phyloP scores from a whole-genome alignment of 2,113 vertebrate genomes.

The Aptenodytes forsteri region DNA sequence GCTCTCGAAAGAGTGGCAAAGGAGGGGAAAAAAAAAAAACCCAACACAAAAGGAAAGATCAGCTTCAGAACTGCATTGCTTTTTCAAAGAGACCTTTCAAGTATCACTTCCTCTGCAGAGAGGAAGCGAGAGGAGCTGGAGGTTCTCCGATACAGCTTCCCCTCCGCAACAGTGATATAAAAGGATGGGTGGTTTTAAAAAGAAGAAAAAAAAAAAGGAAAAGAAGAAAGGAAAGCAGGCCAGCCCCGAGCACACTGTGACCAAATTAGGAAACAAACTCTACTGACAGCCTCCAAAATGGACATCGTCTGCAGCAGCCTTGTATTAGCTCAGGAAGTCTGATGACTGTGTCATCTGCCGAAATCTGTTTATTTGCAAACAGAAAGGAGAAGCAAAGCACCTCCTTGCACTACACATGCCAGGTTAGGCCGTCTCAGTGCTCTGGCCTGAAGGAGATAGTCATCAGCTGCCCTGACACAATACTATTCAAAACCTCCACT shows the following conservation, averaged over 20 bases:
- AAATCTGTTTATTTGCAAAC: slow-evolving; percentile 42
- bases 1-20: neutral
- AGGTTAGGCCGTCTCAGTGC: neutral
- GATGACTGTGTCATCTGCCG: slow-evolving; percentile 53
- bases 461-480: neutral
- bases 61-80: neutral
- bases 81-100: slow-evolving; percentile 1
- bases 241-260: slow-evolving; percentile 63
- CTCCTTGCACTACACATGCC: neutral
- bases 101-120: slow-evolving; percentile 62
- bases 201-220: neutral
- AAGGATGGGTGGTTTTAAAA: neutral
- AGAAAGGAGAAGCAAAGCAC: slow-evolving; percentile 57
- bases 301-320: neutral
- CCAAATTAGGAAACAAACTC: slow-evolving; percentile 81
- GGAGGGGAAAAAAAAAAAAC: neutral
- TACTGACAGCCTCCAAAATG: slow-evolving; percentile 46
- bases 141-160: slow-evolving; percentile 68
- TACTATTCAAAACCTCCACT: neutral
- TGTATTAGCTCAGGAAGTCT: slow-evolving; percentile 49
- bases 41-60: neutral
- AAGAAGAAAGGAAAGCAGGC: slow-evolving; percentile 59
- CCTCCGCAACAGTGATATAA: slow-evolving; percentile 28
- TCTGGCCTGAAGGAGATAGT: neutral
- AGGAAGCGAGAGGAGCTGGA: slow-evolving; percentile 68